Base-by-base conservation (phyloP, 1,140 invertebrate species). In the Dendroctonus ponderosae region DNA sequence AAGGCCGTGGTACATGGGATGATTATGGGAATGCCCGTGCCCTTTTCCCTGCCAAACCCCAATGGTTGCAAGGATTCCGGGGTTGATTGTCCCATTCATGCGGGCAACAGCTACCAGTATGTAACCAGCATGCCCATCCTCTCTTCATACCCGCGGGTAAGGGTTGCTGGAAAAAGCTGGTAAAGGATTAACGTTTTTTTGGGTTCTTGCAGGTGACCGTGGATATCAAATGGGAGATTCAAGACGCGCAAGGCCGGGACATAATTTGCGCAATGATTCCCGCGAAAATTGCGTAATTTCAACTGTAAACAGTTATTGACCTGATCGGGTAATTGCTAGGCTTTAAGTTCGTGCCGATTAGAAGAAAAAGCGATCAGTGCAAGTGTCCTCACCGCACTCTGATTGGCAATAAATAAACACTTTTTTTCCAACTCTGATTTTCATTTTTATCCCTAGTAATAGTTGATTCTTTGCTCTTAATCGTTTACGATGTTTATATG, bases 191-290 rank as follows among this genome's bases (percentile, higher is more conserved):
- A 12, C 5, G 44, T 60, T 42, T 15, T 44, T 44, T 70, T 64
- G 56, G 14, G 64, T 69, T 66, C 44, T 70, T 78, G 78, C 53
- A 85, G 84, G 70, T 91, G 0, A 81, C 77, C 1, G 85, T 91
- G 0, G 81, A 83, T 3, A 85, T 91, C 0, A 89, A 88, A 77
- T 91, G 88, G 87, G 86, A 90, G 77, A 74, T 91, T 9, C 80
- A 85, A 72, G 82, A 86, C 75, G 82, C 85, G 57, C 78, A 83
- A 5, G 73, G 72, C 0, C 79, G 84, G 49, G 84, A 89, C 70
- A 80, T 91, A 5, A 79, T 89, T 48, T 92, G 89, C 72, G 74
- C 88, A 8, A 46, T 85, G 59, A 86, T 91, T 71, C 85, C 87
- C 12, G 84, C 87, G 12, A 85, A 82, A 73, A 85, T 88, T 59